Conservation (phyloP, 2,888 invertebrate species). For the Magallana nippona region DNA sequence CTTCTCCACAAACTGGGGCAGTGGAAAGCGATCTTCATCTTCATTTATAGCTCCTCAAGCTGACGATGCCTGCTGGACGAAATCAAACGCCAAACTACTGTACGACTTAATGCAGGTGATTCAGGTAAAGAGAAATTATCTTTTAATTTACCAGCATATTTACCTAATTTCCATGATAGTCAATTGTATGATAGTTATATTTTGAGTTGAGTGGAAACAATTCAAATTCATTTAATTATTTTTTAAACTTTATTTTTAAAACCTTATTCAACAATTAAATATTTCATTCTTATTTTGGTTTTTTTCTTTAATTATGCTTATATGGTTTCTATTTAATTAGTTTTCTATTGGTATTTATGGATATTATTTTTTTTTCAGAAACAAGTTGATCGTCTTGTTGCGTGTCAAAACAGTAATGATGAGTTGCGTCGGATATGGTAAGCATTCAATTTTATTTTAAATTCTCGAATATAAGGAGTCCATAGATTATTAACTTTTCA, state of each 20-base stretch:
- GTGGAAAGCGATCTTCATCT: conserved; percentile 57
- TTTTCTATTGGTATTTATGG: too few relatives aligned
- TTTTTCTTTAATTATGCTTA: too few relatives aligned
- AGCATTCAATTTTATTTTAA: background rate
- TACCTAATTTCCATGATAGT: too few relatives aligned
- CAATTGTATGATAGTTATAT: too few relatives aligned
- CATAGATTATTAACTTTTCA: too few relatives aligned
- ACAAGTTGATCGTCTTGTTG: conserved; percentile 9
- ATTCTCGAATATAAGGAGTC: background rate
- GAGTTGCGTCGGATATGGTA: background rate
- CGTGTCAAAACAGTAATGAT: background rate
- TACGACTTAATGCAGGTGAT: conserved; percentile 41
- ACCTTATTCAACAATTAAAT: too few relatives aligned
- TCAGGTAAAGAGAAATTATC: conserved; percentile 33
- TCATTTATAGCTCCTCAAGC: conserved; percentile 25
- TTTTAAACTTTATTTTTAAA: too few relatives aligned
- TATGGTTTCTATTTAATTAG: too few relatives aligned
- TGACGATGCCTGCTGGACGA: conserved; percentile 37
- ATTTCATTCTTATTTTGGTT: too few relatives aligned
- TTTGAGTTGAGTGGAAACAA: too few relatives aligned
- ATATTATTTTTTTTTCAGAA: background rate
- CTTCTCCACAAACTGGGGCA: conserved; percentile 63
- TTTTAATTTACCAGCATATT: background rate
- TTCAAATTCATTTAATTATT: too few relatives aligned
- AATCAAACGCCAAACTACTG: conserved; percentile 35